A percentile compares a stretch with the other conserved stretches of the same genome.
Conservation (phyloP, 2,113 vertebrate genomes). For the Leptosomus discolor region DNA sequence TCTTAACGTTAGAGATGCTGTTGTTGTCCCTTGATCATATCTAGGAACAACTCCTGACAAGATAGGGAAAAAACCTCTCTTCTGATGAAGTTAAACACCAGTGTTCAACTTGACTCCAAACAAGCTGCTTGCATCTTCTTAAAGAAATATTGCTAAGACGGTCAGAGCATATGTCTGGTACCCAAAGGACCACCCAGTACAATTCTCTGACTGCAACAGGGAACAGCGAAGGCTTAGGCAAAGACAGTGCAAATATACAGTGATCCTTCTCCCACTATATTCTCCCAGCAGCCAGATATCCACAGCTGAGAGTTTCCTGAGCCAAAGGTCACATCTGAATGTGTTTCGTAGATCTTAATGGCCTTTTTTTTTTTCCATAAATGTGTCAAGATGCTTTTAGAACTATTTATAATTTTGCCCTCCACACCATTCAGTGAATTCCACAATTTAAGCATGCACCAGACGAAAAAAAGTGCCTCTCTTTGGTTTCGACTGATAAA, state of each 20-base stretch:
- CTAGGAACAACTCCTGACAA: not conserved
- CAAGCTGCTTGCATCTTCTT: not conserved
- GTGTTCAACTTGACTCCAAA: not conserved
- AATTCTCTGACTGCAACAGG: not conserved
- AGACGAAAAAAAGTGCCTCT: not conserved
- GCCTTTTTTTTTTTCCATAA: not conserved
- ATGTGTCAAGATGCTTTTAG: conserved; percentile 16
- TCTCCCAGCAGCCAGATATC: not conserved
- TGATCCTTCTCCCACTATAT: not conserved
- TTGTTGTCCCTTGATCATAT: conserved; percentile 7
- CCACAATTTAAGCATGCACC: not conserved
- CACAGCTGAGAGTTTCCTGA: not conserved
- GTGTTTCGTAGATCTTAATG: not conserved
- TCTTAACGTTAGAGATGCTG: conserved; percentile 2
- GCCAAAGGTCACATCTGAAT: conserved; percentile 41
- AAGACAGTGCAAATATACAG: not conserved
- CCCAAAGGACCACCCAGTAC: not conserved
- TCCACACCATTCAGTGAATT: not conserved
- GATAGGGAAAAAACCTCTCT: not conserved
- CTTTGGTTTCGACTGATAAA: not conserved
- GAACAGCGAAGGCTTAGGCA: not conserved
- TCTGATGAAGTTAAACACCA: not conserved
- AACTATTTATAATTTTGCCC: conserved; percentile 22
- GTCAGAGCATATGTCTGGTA: not conserved
- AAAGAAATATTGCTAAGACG: not conserved